phyloP scores from a whole-genome alignment of 2,888 invertebrate genomes.

The Hyposoter didymator region DNA sequence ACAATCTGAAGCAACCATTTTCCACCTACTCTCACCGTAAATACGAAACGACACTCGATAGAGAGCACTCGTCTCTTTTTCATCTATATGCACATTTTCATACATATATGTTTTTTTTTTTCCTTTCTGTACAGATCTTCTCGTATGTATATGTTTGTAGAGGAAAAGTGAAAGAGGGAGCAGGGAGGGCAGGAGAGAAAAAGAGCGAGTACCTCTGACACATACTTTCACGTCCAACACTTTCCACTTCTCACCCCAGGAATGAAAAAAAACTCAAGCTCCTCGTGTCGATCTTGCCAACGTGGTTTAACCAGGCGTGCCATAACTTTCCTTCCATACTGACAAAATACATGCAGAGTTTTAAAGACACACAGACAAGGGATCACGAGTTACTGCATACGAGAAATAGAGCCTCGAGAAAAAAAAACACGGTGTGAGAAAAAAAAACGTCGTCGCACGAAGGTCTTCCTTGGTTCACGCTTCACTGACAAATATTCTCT shows the following conservation, averaged over 20 bases:
- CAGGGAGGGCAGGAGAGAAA: not conserved
- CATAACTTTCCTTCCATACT: slow-evolving; percentile 70
- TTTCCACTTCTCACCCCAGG: slow-evolving; percentile 29
- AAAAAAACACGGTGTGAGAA: slow-evolving; percentile 25
- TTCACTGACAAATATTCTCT: slow-evolving; percentile 65
- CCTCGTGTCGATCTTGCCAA: slow-evolving; percentile 62
- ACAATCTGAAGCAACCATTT: slow-evolving; percentile 65
- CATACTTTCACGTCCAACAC: slow-evolving; percentile 12
- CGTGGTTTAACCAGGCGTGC: slow-evolving; percentile 72
- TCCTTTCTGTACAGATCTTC: not conserved
- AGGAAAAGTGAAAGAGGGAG: not conserved
- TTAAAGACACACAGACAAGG: not conserved
- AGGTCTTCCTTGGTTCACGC: slow-evolving; percentile 74
- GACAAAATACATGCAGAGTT: not conserved
- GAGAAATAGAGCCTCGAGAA: slow-evolving; percentile 15
- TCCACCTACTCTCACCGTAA: slow-evolving; percentile 67
- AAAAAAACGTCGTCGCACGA: slow-evolving; percentile 63
- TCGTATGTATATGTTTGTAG: not conserved
- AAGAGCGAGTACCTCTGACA: slow-evolving; percentile 14
- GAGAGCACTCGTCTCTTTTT: slow-evolving; percentile 56
- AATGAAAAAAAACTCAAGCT: slow-evolving; percentile 30
- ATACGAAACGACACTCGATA: slow-evolving; percentile 70
- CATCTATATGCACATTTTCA: slow-evolving; percentile 16
- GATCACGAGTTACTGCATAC: slow-evolving; percentile 1
- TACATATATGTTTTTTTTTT: not conserved